Evolutionary conservation across 2,797 vertebrate genomes (phyloP), one percentile per base, ranked within the genome.

Genomic region (Pipistrellus pipistrellus): DNA sequence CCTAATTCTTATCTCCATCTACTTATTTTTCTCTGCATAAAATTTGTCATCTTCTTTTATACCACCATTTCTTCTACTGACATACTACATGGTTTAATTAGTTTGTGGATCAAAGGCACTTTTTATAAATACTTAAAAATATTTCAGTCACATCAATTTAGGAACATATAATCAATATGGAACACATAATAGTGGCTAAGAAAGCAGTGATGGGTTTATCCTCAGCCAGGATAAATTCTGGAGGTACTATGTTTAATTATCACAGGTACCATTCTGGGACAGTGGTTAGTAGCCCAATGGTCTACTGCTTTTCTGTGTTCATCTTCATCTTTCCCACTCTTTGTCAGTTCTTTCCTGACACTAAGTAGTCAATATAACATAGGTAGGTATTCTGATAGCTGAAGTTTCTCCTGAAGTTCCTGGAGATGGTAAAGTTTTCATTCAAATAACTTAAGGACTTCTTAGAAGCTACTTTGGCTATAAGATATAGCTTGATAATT

Each of bases 361-460:
- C 30, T 55, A 93, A 48, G 21, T 64, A 82, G 77, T 90, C 93
- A 89, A 73, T 48, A 21, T 77, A 68, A 91, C 81, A 38, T 38
- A 38, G 38, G 76, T 38, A 90, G 80, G 84, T 86, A 68, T 76
- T 76, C 66, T 88, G 44, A 59, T 91, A 44, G 13, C 55, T 95
- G 5, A 95, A 76, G 76, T 82, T 77, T 96, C 91, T 95, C 13
- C 55, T 95, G 5, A 95, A 76, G 76, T 82, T 77, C 96, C 91
- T 95, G 62, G 15, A 73, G 72, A 82, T 93, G 72, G 3, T 96
- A 91, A 97, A 96, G 27, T 82, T 96, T 80, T 91, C 93, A 94
- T 76, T 59, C 51, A 91, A 92, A 92, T 96, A 96, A 97, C 94
- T 97, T 96, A 97, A 96, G 59, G 32, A 95, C 73, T 95, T 80